Conservation (phyloP, 2,888 invertebrate genomes). For the Linnaemya vulpina region DNA sequence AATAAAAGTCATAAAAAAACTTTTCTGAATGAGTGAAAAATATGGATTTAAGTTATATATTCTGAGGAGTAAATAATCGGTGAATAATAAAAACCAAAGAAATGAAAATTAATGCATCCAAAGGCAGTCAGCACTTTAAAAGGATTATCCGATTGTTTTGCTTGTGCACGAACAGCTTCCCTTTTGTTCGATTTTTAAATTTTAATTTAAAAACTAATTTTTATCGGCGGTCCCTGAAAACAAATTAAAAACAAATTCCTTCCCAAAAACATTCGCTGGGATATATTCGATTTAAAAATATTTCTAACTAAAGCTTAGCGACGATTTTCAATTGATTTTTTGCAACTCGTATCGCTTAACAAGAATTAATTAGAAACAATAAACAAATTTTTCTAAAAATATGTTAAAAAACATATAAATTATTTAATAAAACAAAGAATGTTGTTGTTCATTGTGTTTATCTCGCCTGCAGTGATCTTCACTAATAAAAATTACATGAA, state of each 20-base stretch:
- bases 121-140: too few species aligned
- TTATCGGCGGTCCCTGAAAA: too few species aligned
- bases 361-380: conserved; percentile 53
- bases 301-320: conserved; percentile 29
- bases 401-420: conserved; percentile 6
- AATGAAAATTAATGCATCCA: too few species aligned
- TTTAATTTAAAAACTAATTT: too few species aligned
- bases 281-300: neutral
- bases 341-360: conserved; percentile 28
- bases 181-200: too few species aligned
- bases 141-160: too few species aligned
- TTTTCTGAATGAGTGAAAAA: too few species aligned
- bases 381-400: conserved; percentile 15
- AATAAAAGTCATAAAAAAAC: too few species aligned
- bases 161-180: too few species aligned
- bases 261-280: conserved; percentile 39
- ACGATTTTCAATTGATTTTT: conserved; percentile 47
- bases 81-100: too few species aligned
- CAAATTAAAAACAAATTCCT: neutral
- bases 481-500: conserved; percentile 52
- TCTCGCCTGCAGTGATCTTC: conserved; percentile 24
- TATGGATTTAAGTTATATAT: too few species aligned
- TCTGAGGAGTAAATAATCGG: too few species aligned
- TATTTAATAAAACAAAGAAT: conserved; percentile 49
- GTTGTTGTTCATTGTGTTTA: conserved; percentile 29